phyloP scores from a whole-genome alignment of 2,888 invertebrate species.

The Bombylius major region DNA sequence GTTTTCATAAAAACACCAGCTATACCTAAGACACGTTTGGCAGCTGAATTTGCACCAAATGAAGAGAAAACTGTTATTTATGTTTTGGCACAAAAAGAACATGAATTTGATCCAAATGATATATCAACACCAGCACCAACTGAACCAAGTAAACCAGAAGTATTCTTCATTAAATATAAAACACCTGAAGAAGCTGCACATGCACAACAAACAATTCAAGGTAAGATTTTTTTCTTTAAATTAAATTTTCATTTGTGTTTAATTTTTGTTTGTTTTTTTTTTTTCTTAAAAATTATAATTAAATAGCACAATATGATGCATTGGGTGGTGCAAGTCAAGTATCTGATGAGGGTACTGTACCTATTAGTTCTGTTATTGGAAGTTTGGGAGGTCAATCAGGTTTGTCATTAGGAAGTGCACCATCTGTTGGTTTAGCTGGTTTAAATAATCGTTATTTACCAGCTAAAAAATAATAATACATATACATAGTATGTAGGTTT shows the following conservation, averaged over 20 bases:
- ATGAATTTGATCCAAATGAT: conserved; percentile 23
- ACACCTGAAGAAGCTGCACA: conserved; percentile 34
- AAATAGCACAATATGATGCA: background rate
- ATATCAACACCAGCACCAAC: conserved; percentile 23
- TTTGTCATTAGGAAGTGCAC: background rate
- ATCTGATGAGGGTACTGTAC: conserved; percentile 9
- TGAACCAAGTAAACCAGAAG: conserved; percentile 33
- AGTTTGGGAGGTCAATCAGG: conserved; percentile 1
- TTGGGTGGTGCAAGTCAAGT: conserved; percentile 11
- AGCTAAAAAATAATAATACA: conserved; percentile 1
- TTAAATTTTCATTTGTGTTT: too few species aligned
- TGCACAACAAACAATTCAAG: conserved; percentile 35
- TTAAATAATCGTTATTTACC: conserved; percentile 3
- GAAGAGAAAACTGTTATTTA: conserved; percentile 37
- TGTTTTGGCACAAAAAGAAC: conserved; percentile 31
- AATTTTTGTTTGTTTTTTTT: background rate
- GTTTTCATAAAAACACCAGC: conserved; percentile 35
- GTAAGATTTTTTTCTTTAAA: conserved; percentile 14
- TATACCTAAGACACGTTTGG: conserved; percentile 21
- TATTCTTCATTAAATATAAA: conserved; percentile 36
- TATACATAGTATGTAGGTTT: background rate
- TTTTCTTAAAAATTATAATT: background rate
- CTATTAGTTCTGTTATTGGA: conserved; percentile 11
- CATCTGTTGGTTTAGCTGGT: background rate
- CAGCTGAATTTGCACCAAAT: conserved; percentile 22